A percentile compares a stretch with the other conserved stretches of the same genome.
Evolutionary conservation across 2,113 vertebrate genomes (phyloP).

Genomic region (Rhabdomys dilectus): DNA sequence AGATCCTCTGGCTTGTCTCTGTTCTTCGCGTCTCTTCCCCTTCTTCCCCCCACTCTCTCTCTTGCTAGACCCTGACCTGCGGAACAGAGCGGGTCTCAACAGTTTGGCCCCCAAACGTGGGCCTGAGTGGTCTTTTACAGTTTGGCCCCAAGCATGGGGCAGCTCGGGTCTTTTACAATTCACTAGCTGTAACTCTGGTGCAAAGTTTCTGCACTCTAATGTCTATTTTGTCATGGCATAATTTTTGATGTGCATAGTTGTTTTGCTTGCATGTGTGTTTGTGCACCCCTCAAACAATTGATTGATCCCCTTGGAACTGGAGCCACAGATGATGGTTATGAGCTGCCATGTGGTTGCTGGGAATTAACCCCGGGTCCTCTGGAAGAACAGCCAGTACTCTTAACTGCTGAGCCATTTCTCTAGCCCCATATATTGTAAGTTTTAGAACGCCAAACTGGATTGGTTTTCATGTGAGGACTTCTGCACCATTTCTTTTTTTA

Average conservation of each 20-base stretch:
- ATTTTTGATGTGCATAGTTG: neutral
- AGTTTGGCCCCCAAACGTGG: too few relatives aligned
- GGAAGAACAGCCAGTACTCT: neutral
- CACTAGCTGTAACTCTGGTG: neutral
- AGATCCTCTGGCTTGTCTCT: too few relatives aligned
- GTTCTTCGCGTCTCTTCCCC: too few relatives aligned
- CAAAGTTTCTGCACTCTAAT: neutral
- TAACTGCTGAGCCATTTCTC: neutral
- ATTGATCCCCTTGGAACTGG: neutral
- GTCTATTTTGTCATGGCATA: neutral
- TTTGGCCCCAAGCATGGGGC: too few relatives aligned
- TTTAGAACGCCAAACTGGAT: neutral
- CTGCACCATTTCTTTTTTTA: neutral
- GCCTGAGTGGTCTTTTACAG: too few relatives aligned
- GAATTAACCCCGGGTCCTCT: neutral
- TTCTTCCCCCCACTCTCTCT: too few relatives aligned
- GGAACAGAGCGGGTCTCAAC: too few relatives aligned
- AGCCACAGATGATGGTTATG: neutral
- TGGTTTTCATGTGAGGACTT: constrained; percentile 31
- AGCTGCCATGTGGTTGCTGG: neutral
- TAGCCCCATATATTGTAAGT: neutral
- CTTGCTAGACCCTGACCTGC: too few relatives aligned
- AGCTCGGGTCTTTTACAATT: too few relatives aligned
- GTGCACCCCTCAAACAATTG: neutral
- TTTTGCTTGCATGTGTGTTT: neutral